Evolutionary conservation across 30 jellyfish, hydroid and myxozoan genomes (phyloP).

Genomic region (Morbakka virulenta): DNA sequence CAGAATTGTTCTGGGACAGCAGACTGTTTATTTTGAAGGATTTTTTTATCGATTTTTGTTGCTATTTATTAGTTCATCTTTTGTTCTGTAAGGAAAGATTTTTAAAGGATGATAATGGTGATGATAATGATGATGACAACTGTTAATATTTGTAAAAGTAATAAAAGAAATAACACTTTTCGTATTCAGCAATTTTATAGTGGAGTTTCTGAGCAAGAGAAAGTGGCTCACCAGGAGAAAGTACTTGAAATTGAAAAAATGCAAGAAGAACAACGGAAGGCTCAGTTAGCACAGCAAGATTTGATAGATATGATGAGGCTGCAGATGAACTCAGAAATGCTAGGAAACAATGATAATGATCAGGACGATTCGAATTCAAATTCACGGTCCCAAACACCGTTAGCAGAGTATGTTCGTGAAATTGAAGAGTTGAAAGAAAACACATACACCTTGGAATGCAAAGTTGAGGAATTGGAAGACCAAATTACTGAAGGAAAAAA

Average conservation of each 20-base stretch:
- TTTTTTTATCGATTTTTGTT: too few species aligned
- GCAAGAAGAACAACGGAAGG: conserved; percentile 42
- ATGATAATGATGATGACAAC: too few species aligned
- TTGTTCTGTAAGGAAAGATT: too few species aligned
- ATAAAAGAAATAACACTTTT: too few species aligned
- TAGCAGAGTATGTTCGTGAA: conserved; percentile 43
- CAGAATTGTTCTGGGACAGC: too few species aligned
- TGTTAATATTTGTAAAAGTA: too few species aligned
- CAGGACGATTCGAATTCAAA: background rate
- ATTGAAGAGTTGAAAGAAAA: conserved; percentile 61
- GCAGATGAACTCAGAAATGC: conserved; percentile 26
- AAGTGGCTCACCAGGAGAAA: conserved; percentile 37
- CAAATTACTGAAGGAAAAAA: conserved; percentile 43
- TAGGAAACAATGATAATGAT: conserved; percentile 4
- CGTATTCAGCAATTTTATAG: background rate
- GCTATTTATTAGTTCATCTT: too few species aligned
- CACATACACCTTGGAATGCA: conserved; percentile 47
- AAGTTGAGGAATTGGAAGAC: conserved; percentile 61
- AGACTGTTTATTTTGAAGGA: too few species aligned
- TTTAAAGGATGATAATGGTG: too few species aligned
- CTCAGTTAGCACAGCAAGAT: conserved; percentile 72
- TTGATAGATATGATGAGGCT: conserved; percentile 67
- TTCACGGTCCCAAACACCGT: conserved; percentile 12
- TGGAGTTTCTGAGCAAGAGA: conserved; percentile 12
- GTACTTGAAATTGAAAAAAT: conserved; percentile 25